These are phyloP conservation scores for Lordiphosa stackelbergi DNA, from an alignment of 1,140 invertebrate species.

Conservation along the genomic window DNA sequence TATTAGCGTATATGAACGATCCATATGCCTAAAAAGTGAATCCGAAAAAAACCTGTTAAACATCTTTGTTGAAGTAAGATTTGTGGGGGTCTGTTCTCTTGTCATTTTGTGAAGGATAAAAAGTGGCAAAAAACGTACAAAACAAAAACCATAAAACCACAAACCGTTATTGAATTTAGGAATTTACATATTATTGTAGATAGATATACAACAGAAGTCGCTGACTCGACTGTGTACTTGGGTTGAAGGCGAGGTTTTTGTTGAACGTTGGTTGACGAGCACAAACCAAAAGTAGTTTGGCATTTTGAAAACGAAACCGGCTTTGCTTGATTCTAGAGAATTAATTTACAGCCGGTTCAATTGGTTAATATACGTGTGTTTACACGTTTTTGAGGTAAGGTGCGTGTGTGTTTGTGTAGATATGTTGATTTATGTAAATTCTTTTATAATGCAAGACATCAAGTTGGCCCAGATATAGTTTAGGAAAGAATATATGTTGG, in stretches of 20 bases:
- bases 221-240: constrained; percentile 26
- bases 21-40: constrained; percentile 32
- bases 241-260: constrained; percentile 39
- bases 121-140: constrained; percentile 20
- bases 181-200: constrained; percentile 40
- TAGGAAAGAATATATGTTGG: too few species aligned
- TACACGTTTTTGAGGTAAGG: too few species aligned
- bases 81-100: constrained; percentile 35
- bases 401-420: too few species aligned
- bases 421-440: too few species aligned
- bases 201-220: constrained; percentile 9
- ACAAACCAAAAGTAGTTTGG: constrained; percentile 31
- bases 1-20: constrained; percentile 22
- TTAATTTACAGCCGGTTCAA: constrained; percentile 30
- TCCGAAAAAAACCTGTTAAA: constrained; percentile 52
- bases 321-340: constrained; percentile 54
- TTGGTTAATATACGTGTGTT: too few species aligned
- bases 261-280: constrained; percentile 1
- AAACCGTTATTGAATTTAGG: constrained; percentile 38
- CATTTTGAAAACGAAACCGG: constrained; percentile 54
- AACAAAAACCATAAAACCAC: constrained; percentile 17
- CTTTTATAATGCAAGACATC: too few species aligned
- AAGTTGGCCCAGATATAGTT: too few species aligned
- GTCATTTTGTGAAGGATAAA: constrained; percentile 48
- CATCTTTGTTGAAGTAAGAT: constrained; percentile 35